Conservation (phyloP, 2,888 invertebrate species). For the Galeopsomyia nigrocyanea region DNA sequence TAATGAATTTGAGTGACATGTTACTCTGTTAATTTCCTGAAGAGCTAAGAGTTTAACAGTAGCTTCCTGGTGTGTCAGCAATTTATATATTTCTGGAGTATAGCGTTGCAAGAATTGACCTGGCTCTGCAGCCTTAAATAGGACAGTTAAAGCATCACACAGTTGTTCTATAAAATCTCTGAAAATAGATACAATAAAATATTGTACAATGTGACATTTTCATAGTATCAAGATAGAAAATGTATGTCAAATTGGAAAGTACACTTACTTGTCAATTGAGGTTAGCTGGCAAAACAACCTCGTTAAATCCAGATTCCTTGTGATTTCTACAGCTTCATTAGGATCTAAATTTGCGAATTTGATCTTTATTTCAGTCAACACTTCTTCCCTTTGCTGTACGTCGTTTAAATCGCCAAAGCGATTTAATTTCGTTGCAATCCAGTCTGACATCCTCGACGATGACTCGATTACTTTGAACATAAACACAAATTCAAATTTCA, state of each 20-base stretch:
- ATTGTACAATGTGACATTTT: not conserved
- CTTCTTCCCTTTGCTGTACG: slow-evolving; percentile 52
- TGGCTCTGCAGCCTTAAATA: slow-evolving; percentile 50
- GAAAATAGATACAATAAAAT: slow-evolving; percentile 35
- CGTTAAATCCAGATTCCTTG: slow-evolving; percentile 52
- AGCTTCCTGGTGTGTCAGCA: slow-evolving; percentile 54
- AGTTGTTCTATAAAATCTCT: slow-evolving; percentile 56
- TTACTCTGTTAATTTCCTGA: slow-evolving; percentile 54
- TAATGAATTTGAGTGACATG: slow-evolving; percentile 52
- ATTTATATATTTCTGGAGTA: slow-evolving; percentile 53
- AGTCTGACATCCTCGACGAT: slow-evolving; percentile 52
- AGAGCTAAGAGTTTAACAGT: slow-evolving; percentile 56
- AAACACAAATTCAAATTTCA: slow-evolving; percentile 22
- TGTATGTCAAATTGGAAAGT: slow-evolving; percentile 6
- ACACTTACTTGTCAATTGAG: slow-evolving; percentile 59
- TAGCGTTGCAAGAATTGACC: slow-evolving; percentile 57
- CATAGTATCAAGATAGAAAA: slow-evolving; percentile 3
- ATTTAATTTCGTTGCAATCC: slow-evolving; percentile 56
- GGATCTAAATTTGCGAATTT: slow-evolving; percentile 54
- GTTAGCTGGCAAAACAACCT: slow-evolving; percentile 58
- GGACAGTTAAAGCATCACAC: slow-evolving; percentile 55
- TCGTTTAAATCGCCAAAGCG: slow-evolving; percentile 53
- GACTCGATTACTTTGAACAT: slow-evolving; percentile 5
- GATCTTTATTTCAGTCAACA: slow-evolving; percentile 58
- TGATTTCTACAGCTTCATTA: slow-evolving; percentile 48